Conservation (phyloP, 2,888 invertebrate genomes). For the Nephrotoma appendiculata region DNA sequence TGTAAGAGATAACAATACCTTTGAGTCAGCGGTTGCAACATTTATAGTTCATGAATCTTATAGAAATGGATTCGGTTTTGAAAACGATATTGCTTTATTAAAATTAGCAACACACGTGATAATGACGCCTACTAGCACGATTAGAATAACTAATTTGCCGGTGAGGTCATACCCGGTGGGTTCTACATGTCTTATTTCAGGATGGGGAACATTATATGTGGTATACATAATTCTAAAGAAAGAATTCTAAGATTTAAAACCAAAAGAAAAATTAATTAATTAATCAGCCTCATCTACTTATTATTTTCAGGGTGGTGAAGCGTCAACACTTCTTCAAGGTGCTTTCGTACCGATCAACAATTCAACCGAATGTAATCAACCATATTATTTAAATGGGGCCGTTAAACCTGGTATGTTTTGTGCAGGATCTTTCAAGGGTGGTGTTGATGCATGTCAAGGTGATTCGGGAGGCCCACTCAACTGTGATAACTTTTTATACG, state of each 20-base stretch:
- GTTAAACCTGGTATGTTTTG: conserved; percentile 6
- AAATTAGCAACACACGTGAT: background rate
- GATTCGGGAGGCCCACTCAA: conserved; percentile 6
- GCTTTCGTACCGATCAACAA: background rate
- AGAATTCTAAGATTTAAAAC: no score
- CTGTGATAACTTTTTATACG: background rate
- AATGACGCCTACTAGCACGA: background rate
- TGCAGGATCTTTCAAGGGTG: conserved; percentile 7
- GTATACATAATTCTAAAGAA: no score
- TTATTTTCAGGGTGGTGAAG: background rate
- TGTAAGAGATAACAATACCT: background rate
- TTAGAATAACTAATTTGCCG: background rate
- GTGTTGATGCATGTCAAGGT: conserved; percentile 6
- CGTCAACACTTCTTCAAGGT: background rate
- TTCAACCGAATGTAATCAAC: background rate
- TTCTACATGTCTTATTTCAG: background rate
- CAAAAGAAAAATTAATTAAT: no score
- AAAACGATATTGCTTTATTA: background rate
- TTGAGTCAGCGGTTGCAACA: background rate
- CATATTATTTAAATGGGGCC: background rate
- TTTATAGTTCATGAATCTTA: background rate
- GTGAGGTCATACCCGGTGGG: background rate
- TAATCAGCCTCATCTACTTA: no score
- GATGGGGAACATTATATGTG: conserved; percentile 2
- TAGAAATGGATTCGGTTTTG: background rate